Evolutionary conservation across 2,797 vertebrate species (phyloP).

Genomic region (Bufotes viridis): DNA sequence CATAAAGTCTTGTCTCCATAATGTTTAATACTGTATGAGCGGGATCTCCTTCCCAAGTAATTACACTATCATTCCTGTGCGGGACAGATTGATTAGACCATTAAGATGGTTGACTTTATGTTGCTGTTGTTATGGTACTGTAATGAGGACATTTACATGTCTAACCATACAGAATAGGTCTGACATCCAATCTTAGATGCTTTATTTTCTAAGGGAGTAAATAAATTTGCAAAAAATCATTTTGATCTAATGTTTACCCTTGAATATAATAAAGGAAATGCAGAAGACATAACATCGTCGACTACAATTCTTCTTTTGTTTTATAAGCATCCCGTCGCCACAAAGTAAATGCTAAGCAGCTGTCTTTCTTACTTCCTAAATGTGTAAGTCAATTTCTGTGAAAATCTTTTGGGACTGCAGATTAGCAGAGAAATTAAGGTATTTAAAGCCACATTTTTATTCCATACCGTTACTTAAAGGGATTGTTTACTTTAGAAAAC

Average conservation of each 20-base stretch:
- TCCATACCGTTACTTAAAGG: background rate
- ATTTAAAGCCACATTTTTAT: background rate
- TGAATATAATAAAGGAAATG: slow-evolving; percentile 4
- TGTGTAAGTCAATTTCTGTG: background rate
- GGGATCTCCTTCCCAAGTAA: slow-evolving; percentile 48
- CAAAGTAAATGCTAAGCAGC: slow-evolving; percentile 4
- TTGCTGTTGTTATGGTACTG: slow-evolving; percentile 25
- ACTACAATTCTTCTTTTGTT: background rate
- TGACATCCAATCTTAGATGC: background rate
- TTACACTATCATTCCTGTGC: slow-evolving; percentile 46
- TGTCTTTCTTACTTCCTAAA: slow-evolving; percentile 20
- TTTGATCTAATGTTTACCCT: slow-evolving; percentile 35
- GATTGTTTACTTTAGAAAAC: background rate
- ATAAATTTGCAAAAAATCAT: slow-evolving; percentile 23
- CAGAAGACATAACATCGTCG: slow-evolving; percentile 1
- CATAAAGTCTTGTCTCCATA: slow-evolving; percentile 39
- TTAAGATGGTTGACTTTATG: slow-evolving; percentile 35
- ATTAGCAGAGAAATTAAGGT: background rate
- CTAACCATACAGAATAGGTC: slow-evolving; percentile 21
- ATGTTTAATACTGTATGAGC: slow-evolving; percentile 44
- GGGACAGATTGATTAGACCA: slow-evolving; percentile 50
- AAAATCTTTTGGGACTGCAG: background rate
- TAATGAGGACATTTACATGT: slow-evolving; percentile 51
- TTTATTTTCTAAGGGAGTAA: slow-evolving; percentile 17
- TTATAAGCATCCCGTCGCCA: background rate